phyloP scores from a whole-genome alignment of 2,888 invertebrate species.

The Dasypolia templi region DNA sequence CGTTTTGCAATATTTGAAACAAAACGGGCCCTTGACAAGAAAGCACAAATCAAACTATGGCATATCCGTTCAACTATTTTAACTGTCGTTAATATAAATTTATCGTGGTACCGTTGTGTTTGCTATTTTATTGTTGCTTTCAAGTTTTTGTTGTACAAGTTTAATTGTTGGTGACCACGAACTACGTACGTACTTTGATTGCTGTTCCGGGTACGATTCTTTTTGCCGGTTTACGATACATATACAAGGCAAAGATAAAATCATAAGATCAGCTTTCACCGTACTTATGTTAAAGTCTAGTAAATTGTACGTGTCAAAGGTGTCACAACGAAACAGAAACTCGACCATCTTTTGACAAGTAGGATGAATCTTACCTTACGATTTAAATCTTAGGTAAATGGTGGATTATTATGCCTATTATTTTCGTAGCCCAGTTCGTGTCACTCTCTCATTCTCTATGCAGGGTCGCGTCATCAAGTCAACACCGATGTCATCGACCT shows the following conservation, averaged over 20 bases:
- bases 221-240: conserved; percentile 15
- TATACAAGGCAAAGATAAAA: conserved; percentile 2
- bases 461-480: not conserved
- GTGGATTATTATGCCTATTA: not conserved
- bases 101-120: conserved; percentile 67
- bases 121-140: conserved; percentile 75
- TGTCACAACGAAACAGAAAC: not conserved
- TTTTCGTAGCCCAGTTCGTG: not conserved
- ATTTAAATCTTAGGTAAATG: not conserved
- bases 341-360: not conserved
- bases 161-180: conserved; percentile 75
- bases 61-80: conserved; percentile 76
- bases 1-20: conserved; percentile 86
- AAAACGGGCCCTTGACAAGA: conserved; percentile 83
- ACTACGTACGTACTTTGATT: conserved; percentile 54
- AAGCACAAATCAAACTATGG: conserved; percentile 85
- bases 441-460: not conserved
- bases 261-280: not conserved
- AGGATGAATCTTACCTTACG: not conserved
- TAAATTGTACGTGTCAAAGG: not conserved
- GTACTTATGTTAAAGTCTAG: too few species aligned
- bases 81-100: conserved; percentile 76
- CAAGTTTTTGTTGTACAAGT: conserved; percentile 69
- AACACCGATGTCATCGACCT: not conserved
- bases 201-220: conserved; percentile 21